phyloP scores from a whole-genome alignment of 2,888 invertebrate genomes.

The Pinctada fucata region DNA sequence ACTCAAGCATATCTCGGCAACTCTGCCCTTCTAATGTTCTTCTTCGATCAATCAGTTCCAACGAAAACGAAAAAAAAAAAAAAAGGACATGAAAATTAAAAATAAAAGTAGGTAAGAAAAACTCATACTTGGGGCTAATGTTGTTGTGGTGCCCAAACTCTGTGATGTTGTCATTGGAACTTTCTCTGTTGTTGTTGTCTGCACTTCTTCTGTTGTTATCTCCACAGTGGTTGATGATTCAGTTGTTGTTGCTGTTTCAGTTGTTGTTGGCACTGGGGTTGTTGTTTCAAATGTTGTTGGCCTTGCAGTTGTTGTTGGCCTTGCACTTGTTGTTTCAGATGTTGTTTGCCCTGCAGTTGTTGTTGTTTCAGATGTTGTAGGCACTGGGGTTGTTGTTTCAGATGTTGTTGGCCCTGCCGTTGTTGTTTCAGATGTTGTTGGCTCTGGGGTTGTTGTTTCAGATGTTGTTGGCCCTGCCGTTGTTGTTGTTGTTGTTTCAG shows the following conservation, averaged over 20 bases:
- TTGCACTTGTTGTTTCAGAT: background rate
- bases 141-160: background rate
- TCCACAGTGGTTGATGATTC: background rate
- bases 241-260: conserved; percentile 4
- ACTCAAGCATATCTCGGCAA: too few species aligned
- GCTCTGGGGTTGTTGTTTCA: background rate
- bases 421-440: background rate
- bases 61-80: too few species aligned
- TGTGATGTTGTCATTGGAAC: background rate
- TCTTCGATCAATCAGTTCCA: too few species aligned
- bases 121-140: background rate
- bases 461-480: background rate
- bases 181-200: background rate
- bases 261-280: background rate
- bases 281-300: background rate
- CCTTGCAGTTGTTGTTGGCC: conserved; percentile 1
- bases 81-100: too few species aligned
- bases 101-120: background rate
- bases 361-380: background rate
- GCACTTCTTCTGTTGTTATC: background rate
- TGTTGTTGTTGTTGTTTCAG: background rate
- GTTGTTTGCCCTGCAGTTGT: background rate
- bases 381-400: background rate
- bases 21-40: too few species aligned
- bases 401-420: background rate